phyloP scores from a whole-genome alignment of 2,797 vertebrate genomes.

The Takifugu ocellatus region DNA sequence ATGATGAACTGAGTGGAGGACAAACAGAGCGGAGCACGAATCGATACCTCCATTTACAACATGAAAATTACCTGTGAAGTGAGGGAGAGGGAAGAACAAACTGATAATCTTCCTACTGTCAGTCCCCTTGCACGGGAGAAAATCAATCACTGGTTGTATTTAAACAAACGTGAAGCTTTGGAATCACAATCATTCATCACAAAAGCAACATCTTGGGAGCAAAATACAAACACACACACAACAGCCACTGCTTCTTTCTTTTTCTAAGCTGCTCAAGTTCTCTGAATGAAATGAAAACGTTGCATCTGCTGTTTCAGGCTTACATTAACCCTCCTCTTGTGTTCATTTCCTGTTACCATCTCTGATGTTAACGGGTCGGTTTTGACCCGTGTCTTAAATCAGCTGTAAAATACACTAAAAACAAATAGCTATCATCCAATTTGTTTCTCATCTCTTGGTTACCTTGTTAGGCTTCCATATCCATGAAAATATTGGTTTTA shows the following conservation, averaged over 20 bases:
- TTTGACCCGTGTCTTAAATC: no score
- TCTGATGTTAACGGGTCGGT: no score
- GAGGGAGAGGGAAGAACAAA: conserved; percentile 43
- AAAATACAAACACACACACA: not conserved
- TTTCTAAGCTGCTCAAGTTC: not conserved
- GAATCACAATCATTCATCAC: conserved; percentile 50
- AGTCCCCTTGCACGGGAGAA: conserved; percentile 37
- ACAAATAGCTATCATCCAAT: no score
- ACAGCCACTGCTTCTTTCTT: not conserved
- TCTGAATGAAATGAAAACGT: not conserved
- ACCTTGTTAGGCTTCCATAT: no score
- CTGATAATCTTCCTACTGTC: conserved; percentile 51
- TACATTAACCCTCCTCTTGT: no score
- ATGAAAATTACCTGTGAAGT: conserved; percentile 64
- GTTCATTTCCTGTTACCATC: no score
- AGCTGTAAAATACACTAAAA: no score
- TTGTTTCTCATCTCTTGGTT: no score
- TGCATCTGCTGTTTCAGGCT: not conserved
- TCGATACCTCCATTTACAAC: conserved; percentile 68
- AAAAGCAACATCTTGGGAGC: conserved; percentile 9
- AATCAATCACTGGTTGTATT: conserved; percentile 51
- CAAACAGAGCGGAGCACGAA: conserved; percentile 44
- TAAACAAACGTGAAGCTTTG: conserved; percentile 27
- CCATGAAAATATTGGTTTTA: no score
- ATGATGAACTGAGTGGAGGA: conserved; percentile 55